These are phyloP conservation scores for Otolemur garnettii DNA, from an alignment of 2,113 vertebrate species.

Conservation along the genomic window DNA sequence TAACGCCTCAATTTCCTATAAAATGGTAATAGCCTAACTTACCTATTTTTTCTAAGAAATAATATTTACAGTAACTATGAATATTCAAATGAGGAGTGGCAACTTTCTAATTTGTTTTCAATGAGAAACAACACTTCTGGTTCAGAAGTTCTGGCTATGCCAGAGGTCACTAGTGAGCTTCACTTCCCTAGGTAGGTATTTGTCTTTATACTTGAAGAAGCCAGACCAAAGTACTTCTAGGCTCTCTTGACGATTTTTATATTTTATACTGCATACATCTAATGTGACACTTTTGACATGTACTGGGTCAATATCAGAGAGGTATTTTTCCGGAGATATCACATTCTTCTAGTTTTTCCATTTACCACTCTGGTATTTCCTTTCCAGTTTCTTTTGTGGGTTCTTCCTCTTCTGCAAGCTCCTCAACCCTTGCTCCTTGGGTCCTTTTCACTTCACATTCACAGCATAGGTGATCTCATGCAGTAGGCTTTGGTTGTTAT, in stretches of 20 bases:
- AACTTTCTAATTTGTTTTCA: constrained; percentile 25
- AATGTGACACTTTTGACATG: constrained; percentile 1
- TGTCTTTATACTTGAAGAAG: neutral
- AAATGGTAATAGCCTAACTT: constrained; percentile 50
- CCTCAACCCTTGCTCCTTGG: neutral
- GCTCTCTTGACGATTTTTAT: neutral
- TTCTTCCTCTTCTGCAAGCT: neutral
- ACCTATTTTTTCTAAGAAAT: constrained; percentile 7
- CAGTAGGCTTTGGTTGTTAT: neutral
- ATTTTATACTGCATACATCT: neutral
- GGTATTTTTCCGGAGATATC: constrained; percentile 6
- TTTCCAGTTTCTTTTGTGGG: constrained; percentile 38
- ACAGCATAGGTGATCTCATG: neutral
- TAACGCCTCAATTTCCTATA: constrained; percentile 42
- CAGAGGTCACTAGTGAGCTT: neutral
- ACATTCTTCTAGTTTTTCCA: constrained; percentile 22
- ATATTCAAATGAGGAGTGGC: neutral
- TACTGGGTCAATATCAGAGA: neutral
- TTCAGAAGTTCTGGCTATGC: constrained; percentile 10
- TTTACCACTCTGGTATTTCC: neutral
- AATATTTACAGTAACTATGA: neutral
- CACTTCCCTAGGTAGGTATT: neutral
- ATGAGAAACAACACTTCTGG: neutral
- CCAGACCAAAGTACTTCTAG: neutral
- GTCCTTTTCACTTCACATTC: neutral